Base-by-base conservation (phyloP, 1,140 invertebrate genomes). In the Bemisia tabaci region DNA sequence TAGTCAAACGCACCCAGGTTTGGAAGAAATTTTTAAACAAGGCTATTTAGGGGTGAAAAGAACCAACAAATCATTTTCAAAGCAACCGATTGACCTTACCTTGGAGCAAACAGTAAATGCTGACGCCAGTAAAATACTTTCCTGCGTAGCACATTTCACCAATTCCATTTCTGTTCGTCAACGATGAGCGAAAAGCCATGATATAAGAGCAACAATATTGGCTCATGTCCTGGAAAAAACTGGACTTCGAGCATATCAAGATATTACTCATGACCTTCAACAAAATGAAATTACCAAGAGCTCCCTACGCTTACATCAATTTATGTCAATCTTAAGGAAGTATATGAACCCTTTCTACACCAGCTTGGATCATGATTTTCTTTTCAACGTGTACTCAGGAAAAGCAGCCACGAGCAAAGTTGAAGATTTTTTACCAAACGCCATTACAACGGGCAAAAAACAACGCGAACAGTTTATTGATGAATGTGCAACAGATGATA, bases 131-230 rank as follows among this genome's bases (percentile, higher is more conserved):
- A 67, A 59, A 21, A 63, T 2, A 63, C 39, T 67, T 2, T 33
- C 26, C 9, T 63, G 63, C 2, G 26, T 65, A n/a, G 33, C 22
- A 58, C 27, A 60, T 39, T 65, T 68, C 26, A 65, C 63, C 24
- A 26, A 68, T 33, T 67, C 62, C 2, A 67, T 67, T 27, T 67
- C 66, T 9, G 66, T 27, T 2, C n/a, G 66, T 17, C 62, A 67
- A 58, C 61, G 66, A 33, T 67, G 66, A 62, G 60, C 66, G 12
- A 25, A 17, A 48, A 64, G 62, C 33, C 66, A 67, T 64, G 23
- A 22, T 9, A 67, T 68, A 33, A 39, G 64, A 60, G 67, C 64
- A 26, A 60, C 11, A 67, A 60, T 68, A 24, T 61, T 68, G 25
- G n/a, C 26, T 1, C 25, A 27, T 22, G 63, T 68, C 22, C 25